Percentiles rank a stretch among this genome's conserved stretches.
phyloP scores from a whole-genome alignment of 2,113 vertebrate species.

The Sus scrofa region T2T-Sscrofa CM000819.6:46552001-46552500 shows the following conservation, averaged over 20 bases:
- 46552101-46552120: not conserved
- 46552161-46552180: not conserved
- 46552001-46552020: too few relatives aligned
- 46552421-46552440: fast-evolving
- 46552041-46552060: not conserved
- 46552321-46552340: not conserved
- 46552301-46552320: not conserved
- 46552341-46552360: not conserved
- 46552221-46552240: not conserved
- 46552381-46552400: fast-evolving
- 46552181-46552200: not conserved
- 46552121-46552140: not conserved
- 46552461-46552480: not conserved
- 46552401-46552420: not conserved
- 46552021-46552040: not conserved
- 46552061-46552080: not conserved
- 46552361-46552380: not conserved
- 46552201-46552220: not conserved
- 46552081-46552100: not conserved
- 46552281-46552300: fast-evolving
- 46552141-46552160: not conserved
- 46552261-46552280: not conserved
- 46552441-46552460: not conserved
- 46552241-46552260: not conserved
- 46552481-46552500: not conserved